Conservation (phyloP, 2,113 vertebrate genomes). For the Upupa epops region DNA sequence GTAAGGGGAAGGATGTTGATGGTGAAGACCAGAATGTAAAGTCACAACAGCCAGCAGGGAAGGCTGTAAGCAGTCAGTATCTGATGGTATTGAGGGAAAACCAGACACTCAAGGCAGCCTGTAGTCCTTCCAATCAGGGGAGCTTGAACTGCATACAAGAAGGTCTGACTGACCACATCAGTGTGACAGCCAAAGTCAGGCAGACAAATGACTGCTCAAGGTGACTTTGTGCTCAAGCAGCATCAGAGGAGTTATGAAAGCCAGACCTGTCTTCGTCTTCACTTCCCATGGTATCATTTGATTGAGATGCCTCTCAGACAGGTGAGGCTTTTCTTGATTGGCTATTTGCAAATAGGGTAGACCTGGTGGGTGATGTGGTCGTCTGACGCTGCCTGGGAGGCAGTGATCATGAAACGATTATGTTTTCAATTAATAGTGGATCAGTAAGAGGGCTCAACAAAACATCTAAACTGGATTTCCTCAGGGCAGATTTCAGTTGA, state of each 20-base stretch:
- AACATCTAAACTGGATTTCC: no score
- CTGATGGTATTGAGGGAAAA: background rate
- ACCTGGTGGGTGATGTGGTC: no score
- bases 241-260: background rate
- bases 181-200: accelerated
- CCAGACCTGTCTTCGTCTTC: background rate
- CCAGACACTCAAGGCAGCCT: background rate
- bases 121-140: background rate
- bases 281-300: background rate
- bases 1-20: background rate
- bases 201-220: background rate
- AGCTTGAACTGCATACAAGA: background rate
- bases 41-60: background rate
- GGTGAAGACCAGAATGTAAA: background rate
- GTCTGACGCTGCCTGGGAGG: no score
- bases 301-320: background rate
- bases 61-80: background rate
- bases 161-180: background rate
- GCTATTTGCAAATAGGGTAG: no score
- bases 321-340: no score
- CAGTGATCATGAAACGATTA: no score
- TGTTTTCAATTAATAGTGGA: no score
- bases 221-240: background rate
- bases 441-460: no score
- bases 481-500: no score